Percentiles rank a stretch among this genome's conserved stretches.
phyloP scores from a whole-genome alignment of 2,797 vertebrate genomes.

The Chromobotia macracanthus region DNA sequence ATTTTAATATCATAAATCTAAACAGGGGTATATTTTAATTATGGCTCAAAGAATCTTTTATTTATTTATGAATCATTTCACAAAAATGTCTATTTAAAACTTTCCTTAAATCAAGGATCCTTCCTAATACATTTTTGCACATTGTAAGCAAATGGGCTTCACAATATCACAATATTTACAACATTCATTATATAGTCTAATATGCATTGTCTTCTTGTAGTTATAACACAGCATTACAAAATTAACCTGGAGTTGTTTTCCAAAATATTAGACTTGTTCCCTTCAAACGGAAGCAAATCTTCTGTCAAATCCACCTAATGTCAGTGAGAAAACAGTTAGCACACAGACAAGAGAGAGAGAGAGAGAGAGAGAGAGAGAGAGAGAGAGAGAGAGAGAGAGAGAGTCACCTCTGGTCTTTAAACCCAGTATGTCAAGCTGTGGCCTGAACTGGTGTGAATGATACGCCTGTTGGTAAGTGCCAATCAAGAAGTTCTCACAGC shows the following conservation, averaged over 20 bases:
- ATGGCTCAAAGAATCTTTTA: too few relatives aligned
- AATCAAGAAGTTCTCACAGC: conserved; percentile 36
- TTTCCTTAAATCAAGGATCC: too few relatives aligned
- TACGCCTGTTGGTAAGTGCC: conserved; percentile 33
- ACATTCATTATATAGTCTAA: too few relatives aligned
- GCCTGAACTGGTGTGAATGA: conserved; percentile 45
- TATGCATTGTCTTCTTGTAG: background rate
- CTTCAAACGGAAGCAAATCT: conserved; percentile 10
- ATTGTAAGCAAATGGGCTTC: too few relatives aligned
- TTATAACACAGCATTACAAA: background rate
- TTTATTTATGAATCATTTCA: too few relatives aligned
- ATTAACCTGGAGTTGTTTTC: conserved; percentile 13
- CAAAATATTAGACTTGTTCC: conserved; percentile 19
- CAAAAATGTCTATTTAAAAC: too few relatives aligned
- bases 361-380: conserved; percentile 10
- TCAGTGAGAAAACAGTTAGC: conserved; percentile 39
- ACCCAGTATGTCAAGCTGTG: background rate
- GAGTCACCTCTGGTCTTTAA: conserved; percentile 39
- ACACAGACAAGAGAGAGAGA: conserved; percentile 17
- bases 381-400: conserved; percentile 10
- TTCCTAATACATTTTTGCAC: too few relatives aligned
- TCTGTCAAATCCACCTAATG: conserved; percentile 26
- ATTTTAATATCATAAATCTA: too few relatives aligned
- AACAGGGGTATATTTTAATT: too few relatives aligned
- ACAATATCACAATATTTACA: too few relatives aligned